Percentiles rank a stretch among this genome's conserved stretches.
These are phyloP conservation scores for Anguilla rostrata DNA, from an alignment of 2,113 vertebrate species.

Conservation along the genomic window DNA sequence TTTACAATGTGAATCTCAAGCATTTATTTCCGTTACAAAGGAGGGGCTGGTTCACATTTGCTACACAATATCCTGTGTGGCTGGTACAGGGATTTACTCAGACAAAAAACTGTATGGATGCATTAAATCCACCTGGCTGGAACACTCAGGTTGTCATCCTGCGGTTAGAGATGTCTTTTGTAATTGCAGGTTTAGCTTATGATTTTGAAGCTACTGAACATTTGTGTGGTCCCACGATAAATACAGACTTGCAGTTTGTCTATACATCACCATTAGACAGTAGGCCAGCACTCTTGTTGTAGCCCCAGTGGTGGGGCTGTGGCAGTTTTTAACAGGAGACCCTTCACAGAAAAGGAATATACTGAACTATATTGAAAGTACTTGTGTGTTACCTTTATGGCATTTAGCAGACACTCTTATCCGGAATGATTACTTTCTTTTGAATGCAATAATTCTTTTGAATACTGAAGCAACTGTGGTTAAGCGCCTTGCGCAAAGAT, in stretches of 20 bases:
- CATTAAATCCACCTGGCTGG: not conserved
- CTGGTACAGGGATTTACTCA: not conserved
- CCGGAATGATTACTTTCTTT: no score
- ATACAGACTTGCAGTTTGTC: not conserved
- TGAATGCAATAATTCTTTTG: no score
- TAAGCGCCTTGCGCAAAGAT: no score
- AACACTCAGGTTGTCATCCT: not conserved
- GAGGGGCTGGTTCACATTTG: not conserved
- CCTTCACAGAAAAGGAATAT: not conserved
- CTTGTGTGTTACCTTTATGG: no score
- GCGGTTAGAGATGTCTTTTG: not conserved
- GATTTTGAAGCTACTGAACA: not conserved
- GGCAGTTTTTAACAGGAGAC: not conserved
- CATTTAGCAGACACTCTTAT: no score
- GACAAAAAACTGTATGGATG: not conserved
- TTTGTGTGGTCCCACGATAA: not conserved
- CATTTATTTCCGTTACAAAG: not conserved
- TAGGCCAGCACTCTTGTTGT: not conserved
- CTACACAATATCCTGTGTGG: not conserved
- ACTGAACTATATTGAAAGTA: no score
- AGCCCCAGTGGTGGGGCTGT: not conserved
- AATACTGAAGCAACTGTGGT: no score
- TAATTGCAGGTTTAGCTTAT: conserved; percentile 3
- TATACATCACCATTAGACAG: not conserved
- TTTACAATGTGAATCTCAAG: not conserved